A percentile compares a stretch with the other conserved stretches of the same genome.
Conservation (phyloP, 2,113 vertebrate genomes). For the Aramus guarauna region DNA sequence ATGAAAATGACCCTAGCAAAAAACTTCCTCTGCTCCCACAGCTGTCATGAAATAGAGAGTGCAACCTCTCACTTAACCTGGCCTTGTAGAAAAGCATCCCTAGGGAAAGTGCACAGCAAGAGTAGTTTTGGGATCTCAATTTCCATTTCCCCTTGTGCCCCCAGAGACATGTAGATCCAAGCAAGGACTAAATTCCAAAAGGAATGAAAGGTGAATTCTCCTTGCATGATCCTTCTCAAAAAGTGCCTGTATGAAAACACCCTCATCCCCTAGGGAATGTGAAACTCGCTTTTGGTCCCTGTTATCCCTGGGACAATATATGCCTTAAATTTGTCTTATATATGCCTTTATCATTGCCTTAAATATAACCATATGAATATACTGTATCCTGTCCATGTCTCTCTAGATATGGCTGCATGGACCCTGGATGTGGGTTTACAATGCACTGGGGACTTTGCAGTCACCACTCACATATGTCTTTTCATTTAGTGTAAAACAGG, state of each 20-base stretch:
- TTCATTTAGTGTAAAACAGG: not conserved
- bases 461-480: not conserved
- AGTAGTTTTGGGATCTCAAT: not conserved
- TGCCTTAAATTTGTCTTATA: not conserved
- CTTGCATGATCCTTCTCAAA: not conserved
- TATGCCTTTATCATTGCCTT: not conserved
- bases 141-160: not conserved
- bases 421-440: not conserved
- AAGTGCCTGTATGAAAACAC: not conserved
- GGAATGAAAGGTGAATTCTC: not conserved
- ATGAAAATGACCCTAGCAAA: not conserved
- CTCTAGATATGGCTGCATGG: not conserved
- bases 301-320: not conserved
- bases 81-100: not conserved
- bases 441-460: not conserved
- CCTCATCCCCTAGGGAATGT: not conserved
- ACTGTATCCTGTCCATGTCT: not conserved
- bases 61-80: not conserved
- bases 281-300: not conserved
- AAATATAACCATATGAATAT: not conserved
- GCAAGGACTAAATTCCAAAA: not conserved
- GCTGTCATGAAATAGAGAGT: not conserved
- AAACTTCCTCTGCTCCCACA: not conserved
- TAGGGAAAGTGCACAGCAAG: not conserved
- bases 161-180: not conserved